Evolutionary conservation across 2,797 vertebrate genomes (phyloP), one percentile per base, ranked within the genome.

Genomic region (Leucoraja ocellata): DNA sequence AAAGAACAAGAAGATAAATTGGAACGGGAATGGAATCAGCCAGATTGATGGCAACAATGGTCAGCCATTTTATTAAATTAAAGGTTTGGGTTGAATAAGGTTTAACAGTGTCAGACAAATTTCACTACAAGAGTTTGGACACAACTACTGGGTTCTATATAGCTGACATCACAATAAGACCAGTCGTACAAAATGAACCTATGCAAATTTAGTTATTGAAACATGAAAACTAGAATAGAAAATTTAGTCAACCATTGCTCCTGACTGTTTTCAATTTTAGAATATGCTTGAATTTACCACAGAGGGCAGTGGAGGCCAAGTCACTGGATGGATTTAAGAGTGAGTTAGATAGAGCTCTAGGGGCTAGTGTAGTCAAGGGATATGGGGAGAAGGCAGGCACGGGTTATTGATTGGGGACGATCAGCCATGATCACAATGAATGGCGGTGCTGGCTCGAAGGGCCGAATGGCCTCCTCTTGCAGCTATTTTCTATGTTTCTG

Each of bases 1-100:
- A 83, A 83, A 83, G 79, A 54, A 18, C 7, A 81, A 54, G 80
- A 46, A 46, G 54, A 83, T 83, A 83, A 83, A 83, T 58, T 83
- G 39, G 80, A 81, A 81, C 1, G 32, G 79, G 21, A 6, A 81
- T 46, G 18, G 76, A 78, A 54, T 54, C 39, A 54, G 79, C 0
- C 1, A 81, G 39, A 21, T 9, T 81, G 46, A 21, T 25, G 79
- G 1, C 32, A 80, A 80, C 32, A 16, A 80, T 61, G 4, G 0
- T 13, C 4, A 14, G 58, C 6, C 58, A 28, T 58, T 25, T 86
- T 63, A 63, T 63, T 25, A 63, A 86, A 46, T 28, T 14, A n/a
- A 61, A 63, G 6, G 25, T 32, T 86, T 86, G 58, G 13, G n/a
- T 86, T 16, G 28, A 65, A 1, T 86, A 28, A 63, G 25, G n/a